These are phyloP conservation scores for Zosterops hypoxanthus DNA, from an alignment of 2,113 vertebrate genomes.

Conservation along the genomic window DNA sequence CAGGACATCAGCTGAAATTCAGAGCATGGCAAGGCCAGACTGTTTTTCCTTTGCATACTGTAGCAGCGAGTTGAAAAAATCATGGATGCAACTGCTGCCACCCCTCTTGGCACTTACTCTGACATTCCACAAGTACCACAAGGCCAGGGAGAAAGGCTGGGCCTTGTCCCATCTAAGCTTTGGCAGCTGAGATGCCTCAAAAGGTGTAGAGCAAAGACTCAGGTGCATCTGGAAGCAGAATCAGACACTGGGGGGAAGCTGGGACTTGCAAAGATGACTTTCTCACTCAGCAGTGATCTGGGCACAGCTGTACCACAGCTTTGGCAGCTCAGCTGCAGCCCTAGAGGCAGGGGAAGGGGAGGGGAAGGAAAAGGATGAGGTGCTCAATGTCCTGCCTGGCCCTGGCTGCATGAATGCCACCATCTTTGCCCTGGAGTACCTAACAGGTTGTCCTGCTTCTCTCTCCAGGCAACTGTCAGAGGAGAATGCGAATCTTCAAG, in stretches of 20 bases:
- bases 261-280: background rate
- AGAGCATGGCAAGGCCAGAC: background rate
- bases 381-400: background rate
- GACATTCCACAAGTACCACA: background rate
- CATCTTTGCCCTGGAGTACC: background rate
- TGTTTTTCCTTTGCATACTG: background rate
- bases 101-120: background rate
- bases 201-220: background rate
- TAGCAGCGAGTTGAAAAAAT: background rate
- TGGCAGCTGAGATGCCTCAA: background rate
- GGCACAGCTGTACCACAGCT: background rate
- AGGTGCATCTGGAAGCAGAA: background rate
- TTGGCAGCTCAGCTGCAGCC: background rate
- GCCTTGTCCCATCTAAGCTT: background rate
- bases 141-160: background rate
- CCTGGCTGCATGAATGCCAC: background rate
- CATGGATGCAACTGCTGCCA: background rate
- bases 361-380: background rate
- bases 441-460: background rate
- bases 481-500: conserved; percentile 94
- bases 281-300: background rate
- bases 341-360: background rate
- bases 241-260: background rate
- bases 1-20: background rate
- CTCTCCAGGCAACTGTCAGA: conserved; percentile 88